These are phyloP conservation scores for Coenonympha glycerion DNA, from an alignment of 2,888 invertebrate genomes.

Conservation along the genomic window DNA sequence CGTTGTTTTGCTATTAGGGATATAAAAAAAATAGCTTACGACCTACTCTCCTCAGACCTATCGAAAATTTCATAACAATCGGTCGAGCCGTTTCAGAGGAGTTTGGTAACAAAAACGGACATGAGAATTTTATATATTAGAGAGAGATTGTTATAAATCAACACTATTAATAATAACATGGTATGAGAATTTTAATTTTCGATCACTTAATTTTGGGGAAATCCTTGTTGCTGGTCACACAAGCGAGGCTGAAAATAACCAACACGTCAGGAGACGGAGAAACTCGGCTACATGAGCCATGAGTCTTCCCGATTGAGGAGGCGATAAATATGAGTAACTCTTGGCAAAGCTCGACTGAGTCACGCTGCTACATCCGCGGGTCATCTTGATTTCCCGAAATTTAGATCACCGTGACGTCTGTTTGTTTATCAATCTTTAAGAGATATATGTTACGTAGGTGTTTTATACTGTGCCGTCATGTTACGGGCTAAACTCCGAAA, in stretches of 20 bases:
- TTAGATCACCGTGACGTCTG: conserved; percentile 6
- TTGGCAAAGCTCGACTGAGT: conserved; percentile 58
- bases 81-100: too few species aligned
- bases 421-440: conserved; percentile 13
- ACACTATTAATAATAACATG: too few species aligned
- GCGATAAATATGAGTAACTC: conserved; percentile 66
- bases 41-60: too few species aligned
- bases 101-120: too few species aligned
- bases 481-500: background rate
- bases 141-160: too few species aligned
- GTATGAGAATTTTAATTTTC: too few species aligned
- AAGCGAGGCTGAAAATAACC: conserved; percentile 48
- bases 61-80: too few species aligned
- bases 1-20: too few species aligned
- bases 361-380: conserved; percentile 21
- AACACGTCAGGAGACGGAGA: conserved; percentile 57
- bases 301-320: conserved; percentile 48
- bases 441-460: conserved; percentile 2
- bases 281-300: conserved; percentile 42
- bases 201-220: background rate
- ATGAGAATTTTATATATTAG: too few species aligned
- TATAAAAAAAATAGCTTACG: too few species aligned
- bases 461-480: background rate
- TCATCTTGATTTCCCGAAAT: conserved; percentile 21
- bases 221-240: conserved; percentile 27